phyloP scores from a whole-genome alignment of 2,888 invertebrate genomes.

The Tetanocera ferruginea region DNA sequence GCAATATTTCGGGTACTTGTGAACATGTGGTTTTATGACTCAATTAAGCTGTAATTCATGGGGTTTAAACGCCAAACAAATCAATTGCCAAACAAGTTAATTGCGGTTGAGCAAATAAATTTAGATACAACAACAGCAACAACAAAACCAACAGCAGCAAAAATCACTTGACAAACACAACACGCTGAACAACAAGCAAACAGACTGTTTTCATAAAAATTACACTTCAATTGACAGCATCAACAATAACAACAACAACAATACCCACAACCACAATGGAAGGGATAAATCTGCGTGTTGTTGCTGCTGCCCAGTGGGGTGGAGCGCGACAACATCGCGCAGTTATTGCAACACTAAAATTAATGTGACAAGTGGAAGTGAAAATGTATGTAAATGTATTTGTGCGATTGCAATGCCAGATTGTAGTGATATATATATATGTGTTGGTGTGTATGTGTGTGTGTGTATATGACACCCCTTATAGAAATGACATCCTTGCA shows the following conservation, averaged over 20 bases:
- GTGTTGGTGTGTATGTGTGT: not conserved
- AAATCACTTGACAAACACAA: not conserved
- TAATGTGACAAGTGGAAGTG: slow-evolving; percentile 38
- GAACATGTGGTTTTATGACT: slow-evolving; percentile 69
- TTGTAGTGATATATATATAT: not conserved
- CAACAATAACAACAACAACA: slow-evolving; percentile 24
- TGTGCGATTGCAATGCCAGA: not conserved
- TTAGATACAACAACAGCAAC: slow-evolving; percentile 10
- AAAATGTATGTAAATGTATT: slow-evolving; percentile 16
- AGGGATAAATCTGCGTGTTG: not conserved
- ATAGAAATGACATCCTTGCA: not conserved
- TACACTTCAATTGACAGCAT: slow-evolving; percentile 8
- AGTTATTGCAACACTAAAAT: slow-evolving; percentile 41
- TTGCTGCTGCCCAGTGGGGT: not conserved
- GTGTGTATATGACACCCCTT: not conserved
- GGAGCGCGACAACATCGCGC: not conserved
- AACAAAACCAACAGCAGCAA: not conserved
- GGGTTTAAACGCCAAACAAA: slow-evolving; percentile 58
- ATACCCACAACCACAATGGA: not conserved
- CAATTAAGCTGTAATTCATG: slow-evolving; percentile 67
- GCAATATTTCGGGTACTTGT: slow-evolving; percentile 49
- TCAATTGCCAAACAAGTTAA: slow-evolving; percentile 48
- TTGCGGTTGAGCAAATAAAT: slow-evolving; percentile 50
- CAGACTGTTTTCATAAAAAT: slow-evolving; percentile 4
- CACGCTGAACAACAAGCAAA: slow-evolving; percentile 5